A percentile compares a stretch with the other conserved stretches of the same genome.
Evolutionary conservation across 2,113 vertebrate genomes (phyloP).

Genomic region (Tetraodon nigroviridis): DNA sequence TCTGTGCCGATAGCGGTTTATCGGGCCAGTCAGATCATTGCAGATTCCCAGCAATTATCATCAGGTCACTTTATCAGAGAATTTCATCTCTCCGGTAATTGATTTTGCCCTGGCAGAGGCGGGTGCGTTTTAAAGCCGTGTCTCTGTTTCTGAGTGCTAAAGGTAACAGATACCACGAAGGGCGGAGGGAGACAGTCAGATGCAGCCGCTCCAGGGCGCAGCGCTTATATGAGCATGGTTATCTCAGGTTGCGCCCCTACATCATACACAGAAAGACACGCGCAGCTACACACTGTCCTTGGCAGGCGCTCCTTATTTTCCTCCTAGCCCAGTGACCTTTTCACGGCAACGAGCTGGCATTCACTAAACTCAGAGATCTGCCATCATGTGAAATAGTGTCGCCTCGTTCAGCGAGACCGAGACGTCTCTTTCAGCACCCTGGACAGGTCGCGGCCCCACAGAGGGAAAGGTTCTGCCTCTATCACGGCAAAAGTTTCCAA

Average conservation of each 20-base stretch:
- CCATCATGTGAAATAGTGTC: conserved; percentile 55
- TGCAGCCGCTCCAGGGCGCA: conserved; percentile 42
- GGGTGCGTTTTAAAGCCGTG: conserved; percentile 33
- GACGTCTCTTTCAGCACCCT: conserved; percentile 37
- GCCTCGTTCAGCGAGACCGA: conserved; percentile 53
- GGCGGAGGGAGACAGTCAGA: conserved; percentile 17
- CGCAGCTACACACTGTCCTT: conserved; percentile 11
- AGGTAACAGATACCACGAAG: conserved; percentile 57
- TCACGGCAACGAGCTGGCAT: conserved; percentile 66
- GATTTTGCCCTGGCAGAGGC: conserved; percentile 51
- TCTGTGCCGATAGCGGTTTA: conserved; percentile 54
- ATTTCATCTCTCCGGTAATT: conserved; percentile 65
- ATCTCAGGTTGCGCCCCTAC: conserved; percentile 51
- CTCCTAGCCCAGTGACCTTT: conserved; percentile 64
- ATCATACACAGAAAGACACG: conserved; percentile 12
- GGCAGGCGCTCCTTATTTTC: conserved; percentile 53
- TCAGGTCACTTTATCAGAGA: conserved; percentile 61
- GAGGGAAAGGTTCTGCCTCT: not conserved
- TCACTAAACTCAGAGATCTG: conserved; percentile 57
- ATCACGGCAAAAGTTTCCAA: not conserved
- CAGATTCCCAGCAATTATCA: conserved; percentile 58
- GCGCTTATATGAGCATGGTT: conserved; percentile 40
- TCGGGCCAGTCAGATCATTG: conserved; percentile 57
- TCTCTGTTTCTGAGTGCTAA: conserved; percentile 57
- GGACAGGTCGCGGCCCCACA: conserved; percentile 25